phyloP scores from a whole-genome alignment of 2,797 vertebrate genomes.

The Linurgus olivaceus region DNA sequence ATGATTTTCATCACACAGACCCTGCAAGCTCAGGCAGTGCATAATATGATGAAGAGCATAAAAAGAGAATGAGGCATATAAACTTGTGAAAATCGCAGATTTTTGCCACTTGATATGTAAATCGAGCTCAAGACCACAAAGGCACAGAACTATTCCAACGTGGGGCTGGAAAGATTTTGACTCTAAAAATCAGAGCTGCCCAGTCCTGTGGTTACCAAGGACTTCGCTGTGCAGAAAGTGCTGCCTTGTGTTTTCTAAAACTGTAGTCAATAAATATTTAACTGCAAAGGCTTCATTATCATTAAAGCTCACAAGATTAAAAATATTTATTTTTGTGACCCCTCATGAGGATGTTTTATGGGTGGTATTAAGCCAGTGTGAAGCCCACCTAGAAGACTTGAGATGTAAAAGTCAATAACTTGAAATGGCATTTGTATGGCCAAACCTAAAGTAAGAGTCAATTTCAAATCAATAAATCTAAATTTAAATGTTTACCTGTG shows the following conservation, averaged over 20 bases:
- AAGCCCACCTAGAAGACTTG: background rate
- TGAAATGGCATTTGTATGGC: background rate
- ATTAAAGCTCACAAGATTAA: background rate
- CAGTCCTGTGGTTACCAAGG: background rate
- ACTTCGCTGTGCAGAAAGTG: background rate
- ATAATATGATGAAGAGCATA: background rate
- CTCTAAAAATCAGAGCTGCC: background rate
- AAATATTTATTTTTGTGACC: background rate
- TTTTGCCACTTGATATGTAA: background rate
- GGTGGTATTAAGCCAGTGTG: rapidly evolving
- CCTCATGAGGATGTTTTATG: background rate
- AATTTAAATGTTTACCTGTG: background rate
- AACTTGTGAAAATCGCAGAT: background rate
- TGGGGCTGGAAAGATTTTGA: background rate
- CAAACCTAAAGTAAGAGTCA: background rate
- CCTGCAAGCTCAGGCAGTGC: background rate
- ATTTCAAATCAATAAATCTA: background rate
- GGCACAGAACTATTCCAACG: background rate
- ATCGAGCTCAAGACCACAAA: background rate
- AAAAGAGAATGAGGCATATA: background rate
- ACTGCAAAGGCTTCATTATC: background rate
- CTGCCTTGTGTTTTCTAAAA: background rate
- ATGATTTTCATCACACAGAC: background rate
- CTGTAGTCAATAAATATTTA: background rate
- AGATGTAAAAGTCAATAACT: background rate